Conservation (phyloP, 2,797 vertebrate genomes). For the Helarctos malayanus region DNA sequence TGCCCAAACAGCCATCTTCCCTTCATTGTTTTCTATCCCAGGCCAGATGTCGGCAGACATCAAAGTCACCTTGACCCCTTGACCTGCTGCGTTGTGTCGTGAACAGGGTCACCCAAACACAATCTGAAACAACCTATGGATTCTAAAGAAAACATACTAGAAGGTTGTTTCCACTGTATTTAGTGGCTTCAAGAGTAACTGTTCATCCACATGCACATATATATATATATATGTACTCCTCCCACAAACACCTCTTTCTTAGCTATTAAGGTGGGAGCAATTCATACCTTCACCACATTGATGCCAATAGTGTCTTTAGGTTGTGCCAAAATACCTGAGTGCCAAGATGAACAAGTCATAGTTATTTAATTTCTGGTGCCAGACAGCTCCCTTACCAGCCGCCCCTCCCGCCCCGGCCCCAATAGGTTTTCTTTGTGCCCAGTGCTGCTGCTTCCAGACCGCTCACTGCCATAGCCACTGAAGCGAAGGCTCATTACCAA, state of each 20-base stretch:
- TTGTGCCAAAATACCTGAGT: background rate
- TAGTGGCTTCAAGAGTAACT: background rate
- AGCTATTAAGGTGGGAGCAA: background rate
- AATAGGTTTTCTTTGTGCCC: background rate
- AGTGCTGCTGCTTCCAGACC: background rate
- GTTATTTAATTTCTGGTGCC: background rate
- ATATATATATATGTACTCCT: background rate
- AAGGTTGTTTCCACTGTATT: background rate
- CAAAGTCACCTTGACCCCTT: background rate
- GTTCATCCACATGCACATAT: background rate
- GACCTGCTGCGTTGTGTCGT: background rate
- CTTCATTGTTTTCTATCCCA: background rate
- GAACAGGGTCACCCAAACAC: background rate
- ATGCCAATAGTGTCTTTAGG: background rate
- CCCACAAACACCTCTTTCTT: background rate
- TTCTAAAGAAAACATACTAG: background rate
- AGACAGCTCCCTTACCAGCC: background rate
- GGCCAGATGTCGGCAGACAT: too few species aligned
- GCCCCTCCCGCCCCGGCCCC: fast-evolving
- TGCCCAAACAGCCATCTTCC: background rate
- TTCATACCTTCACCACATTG: background rate
- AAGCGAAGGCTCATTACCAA: background rate
- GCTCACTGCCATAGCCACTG: background rate
- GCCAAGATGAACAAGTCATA: background rate
- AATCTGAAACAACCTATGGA: background rate